These are phyloP conservation scores for Lepilemur septentrionalis DNA, from an alignment of 2,797 vertebrate species.

Conservation along the genomic window DNA sequence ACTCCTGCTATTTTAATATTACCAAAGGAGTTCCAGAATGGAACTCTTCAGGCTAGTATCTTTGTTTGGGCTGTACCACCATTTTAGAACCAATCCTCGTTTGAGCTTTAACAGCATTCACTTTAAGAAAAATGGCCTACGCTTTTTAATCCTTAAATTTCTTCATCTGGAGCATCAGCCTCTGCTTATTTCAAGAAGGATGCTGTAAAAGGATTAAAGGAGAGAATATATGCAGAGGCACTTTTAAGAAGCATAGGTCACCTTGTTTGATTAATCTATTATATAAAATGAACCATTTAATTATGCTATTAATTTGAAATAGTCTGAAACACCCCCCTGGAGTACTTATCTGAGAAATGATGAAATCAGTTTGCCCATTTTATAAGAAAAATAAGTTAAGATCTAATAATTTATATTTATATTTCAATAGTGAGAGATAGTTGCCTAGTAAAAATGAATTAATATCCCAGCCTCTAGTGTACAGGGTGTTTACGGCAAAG, in stretches of 20 bases:
- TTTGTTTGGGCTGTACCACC: neutral
- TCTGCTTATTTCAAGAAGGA: slow-evolving; percentile 43
- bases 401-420: slow-evolving; percentile 47
- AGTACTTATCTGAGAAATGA: slow-evolving; percentile 30
- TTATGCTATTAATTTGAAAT: slow-evolving; percentile 35
- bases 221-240: slow-evolving; percentile 1
- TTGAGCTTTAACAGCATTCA: slow-evolving; percentile 3
- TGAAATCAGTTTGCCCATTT: slow-evolving; percentile 6
- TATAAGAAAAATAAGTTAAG: slow-evolving; percentile 36
- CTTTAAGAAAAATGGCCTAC: slow-evolving; percentile 34
- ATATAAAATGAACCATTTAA: slow-evolving; percentile 4
- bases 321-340: neutral
- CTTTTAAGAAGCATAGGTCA: slow-evolving; percentile 42
- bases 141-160: slow-evolving; percentile 28
- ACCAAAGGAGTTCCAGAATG: slow-evolving; percentile 3
- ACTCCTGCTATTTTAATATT: slow-evolving; percentile 9
- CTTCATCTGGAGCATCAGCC: slow-evolving; percentile 15
- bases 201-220: slow-evolving; percentile 19
- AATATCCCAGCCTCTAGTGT: neutral
- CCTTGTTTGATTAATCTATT: slow-evolving; percentile 21
- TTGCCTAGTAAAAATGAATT: neutral
- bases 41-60: neutral
- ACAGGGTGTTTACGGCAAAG: neutral
- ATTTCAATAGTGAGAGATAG: slow-evolving; percentile 29
- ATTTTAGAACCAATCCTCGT: neutral